Evolutionary conservation across 1,140 invertebrate species (phyloP), one percentile per base, ranked within the genome.

Genomic region (Campoletis sonorensis): DNA sequence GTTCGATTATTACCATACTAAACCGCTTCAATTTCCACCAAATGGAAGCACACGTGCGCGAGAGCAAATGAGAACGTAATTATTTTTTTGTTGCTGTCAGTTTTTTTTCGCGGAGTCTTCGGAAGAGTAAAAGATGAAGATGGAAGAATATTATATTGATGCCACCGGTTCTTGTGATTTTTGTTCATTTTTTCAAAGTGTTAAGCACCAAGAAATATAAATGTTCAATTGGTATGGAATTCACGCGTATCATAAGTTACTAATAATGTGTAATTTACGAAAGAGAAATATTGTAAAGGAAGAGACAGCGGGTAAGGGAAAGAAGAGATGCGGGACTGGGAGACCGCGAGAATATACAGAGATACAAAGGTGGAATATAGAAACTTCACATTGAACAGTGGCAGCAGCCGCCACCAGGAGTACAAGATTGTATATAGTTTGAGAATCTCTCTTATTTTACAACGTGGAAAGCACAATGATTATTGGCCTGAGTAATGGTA

Each of bases 401-500:
- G 51, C 21, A 58, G 27, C 26, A 61, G 54, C 73, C 61, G 58
- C 67, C 58, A 21, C 21, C 58, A 78, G 76, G 49, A 78, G 58
- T 33, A 30, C 76, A 15, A 26, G 27, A 40, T 40, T 13, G 18
- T 23, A 45, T 67, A 58, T 26, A 71, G 70, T 79, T 67, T 23
- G 51, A 68, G 26, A n/a, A 33, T 54, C 79, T 71, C 51, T 64
- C 70, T 72, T 54, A 1, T 79, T 79, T 71, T 79, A 71, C 67
- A 72, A 79, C 67, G 45, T 79, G 67, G 79, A 76, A 81, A 81
- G 76, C 75, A 58, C 80, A 70, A 81, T 81, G 80, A 81, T 81
- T 81, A 81, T 81, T 77, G 80, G 80, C 33, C 40, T 68, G 61
- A 78, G 80, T 78, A 67, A 81, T 67, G 45, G 61, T 30, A 77